phyloP scores from a whole-genome alignment of 2,113 vertebrate genomes.

The Clinocottus analis region DNA sequence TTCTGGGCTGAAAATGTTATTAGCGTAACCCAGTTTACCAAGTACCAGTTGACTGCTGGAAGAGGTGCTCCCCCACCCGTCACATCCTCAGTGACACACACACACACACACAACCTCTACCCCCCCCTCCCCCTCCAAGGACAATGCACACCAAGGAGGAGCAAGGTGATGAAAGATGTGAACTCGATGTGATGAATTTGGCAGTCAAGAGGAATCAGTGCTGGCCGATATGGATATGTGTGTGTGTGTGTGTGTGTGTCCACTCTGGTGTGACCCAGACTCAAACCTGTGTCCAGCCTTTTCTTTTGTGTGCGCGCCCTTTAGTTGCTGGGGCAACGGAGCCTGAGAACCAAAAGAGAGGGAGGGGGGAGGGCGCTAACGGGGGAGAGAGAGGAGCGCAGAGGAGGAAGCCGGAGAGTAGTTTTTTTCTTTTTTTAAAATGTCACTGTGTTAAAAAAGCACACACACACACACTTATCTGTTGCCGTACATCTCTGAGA shows the following conservation, averaged over 20 bases:
- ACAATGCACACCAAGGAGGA: slow-evolving; percentile 45
- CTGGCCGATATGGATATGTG: slow-evolving; percentile 25
- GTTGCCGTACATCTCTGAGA: no score
- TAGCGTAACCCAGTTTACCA: slow-evolving; percentile 82
- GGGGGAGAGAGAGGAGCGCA: slow-evolving; percentile 13
- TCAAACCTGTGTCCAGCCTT: slow-evolving; percentile 42
- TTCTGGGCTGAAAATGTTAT: slow-evolving; percentile 78
- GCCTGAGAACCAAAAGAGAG: slow-evolving; percentile 60
- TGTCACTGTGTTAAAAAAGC: neutral
- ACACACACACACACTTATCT: slow-evolving; percentile 26
- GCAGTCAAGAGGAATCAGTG: neutral
- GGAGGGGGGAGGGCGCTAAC: no score
- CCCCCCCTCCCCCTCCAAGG: slow-evolving; percentile 68
- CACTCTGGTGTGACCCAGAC: slow-evolving; percentile 38
- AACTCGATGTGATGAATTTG: slow-evolving; percentile 4
- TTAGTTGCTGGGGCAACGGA: slow-evolving; percentile 65
- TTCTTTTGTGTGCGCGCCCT: slow-evolving; percentile 41
- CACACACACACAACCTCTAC: no score
- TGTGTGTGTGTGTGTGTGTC: slow-evolving; percentile 6
- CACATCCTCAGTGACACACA: slow-evolving; percentile 32
- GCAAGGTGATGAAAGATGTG: slow-evolving; percentile 24
- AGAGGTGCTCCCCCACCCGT: slow-evolving; percentile 42
- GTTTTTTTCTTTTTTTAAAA: neutral
- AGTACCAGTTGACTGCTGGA: slow-evolving; percentile 76
- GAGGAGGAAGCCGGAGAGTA: slow-evolving; percentile 26